Conservation (phyloP, 2,113 vertebrate species). For the Phaethornis superciliosus region DNA sequence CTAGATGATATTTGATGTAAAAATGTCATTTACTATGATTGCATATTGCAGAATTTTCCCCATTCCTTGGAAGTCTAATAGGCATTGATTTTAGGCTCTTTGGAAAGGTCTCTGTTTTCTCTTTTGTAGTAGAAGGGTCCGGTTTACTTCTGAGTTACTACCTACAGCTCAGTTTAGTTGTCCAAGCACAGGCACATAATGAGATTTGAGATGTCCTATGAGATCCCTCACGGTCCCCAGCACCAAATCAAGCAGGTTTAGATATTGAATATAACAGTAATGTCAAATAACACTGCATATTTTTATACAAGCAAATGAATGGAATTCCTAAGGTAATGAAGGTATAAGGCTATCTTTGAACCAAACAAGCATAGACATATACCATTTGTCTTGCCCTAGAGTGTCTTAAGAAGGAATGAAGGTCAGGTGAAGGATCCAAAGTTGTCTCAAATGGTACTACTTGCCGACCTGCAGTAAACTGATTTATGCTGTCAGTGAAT, state of each 20-base stretch:
- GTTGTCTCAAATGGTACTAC: background rate
- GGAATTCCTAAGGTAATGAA: background rate
- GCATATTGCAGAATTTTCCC: background rate
- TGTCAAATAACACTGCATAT: background rate
- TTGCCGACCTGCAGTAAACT: background rate
- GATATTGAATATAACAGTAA: background rate
- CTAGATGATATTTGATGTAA: background rate
- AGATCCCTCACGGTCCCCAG: background rate
- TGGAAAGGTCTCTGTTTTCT: background rate
- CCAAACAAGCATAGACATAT: background rate
- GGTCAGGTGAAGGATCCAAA: background rate
- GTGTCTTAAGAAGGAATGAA: background rate
- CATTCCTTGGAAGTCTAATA: background rate
- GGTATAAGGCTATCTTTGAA: background rate
- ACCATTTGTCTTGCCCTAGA: background rate
- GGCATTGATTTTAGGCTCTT: background rate
- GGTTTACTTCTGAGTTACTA: background rate
- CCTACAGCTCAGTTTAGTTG: background rate
- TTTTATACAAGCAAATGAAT: background rate
- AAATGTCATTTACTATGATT: constrained; percentile 40
- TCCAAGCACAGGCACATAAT: background rate
- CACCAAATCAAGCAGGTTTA: background rate
- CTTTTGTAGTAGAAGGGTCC: background rate
- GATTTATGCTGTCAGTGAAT: background rate
- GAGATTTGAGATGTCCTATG: background rate